Evolutionary conservation across 2,888 invertebrate species (phyloP), one percentile per base, ranked within the genome.

Genomic region (Pimpla rufipes): DNA sequence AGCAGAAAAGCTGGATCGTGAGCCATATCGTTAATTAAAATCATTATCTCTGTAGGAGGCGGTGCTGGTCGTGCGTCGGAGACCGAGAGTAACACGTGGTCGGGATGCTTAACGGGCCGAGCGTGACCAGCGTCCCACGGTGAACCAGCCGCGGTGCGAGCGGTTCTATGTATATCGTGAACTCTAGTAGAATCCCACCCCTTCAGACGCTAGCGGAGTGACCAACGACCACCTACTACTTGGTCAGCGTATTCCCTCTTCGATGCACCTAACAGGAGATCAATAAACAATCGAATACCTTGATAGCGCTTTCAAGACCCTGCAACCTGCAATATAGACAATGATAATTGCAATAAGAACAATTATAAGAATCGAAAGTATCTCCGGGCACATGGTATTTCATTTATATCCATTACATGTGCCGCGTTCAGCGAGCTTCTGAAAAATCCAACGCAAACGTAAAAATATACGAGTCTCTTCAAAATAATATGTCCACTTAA

Each of bases 271-370:
- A 52, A 23, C 13, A 13, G 35, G 42, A 74, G 83, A 78, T 81
- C 76, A 16, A 85, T 71, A 81, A 85, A 87, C 86, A 89, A 88
- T 89, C 85, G 81, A 87, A 88, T 90, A 84, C 84, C 81, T 85
- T 64, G 75, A 13, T 81, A 86, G 86, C 66, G 83, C 77, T 23
- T 67, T 16, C 8, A 55, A 35, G 16, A 37, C 2, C 59, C 29
- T 0, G 8, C n/a, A 6, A 57, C n/a, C 1, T 57, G 57, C 59
- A 16, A n/a, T 35, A 37, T 16, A 10, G 0, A 13, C 1, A 37
- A 35, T 59, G 29, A 37, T 8, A 59, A 37, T n/a, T 1, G 13
- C 7, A n/a, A 59, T 16, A 8, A 11, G 8, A 55, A 55, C 11
- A 21, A 55, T 55, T 3, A 13, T 23, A 23, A 13, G 0, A 55